These are phyloP conservation scores for Helicoverpa armigera DNA, from an alignment of 1,140 invertebrate genomes.

Conservation along the genomic window DNA sequence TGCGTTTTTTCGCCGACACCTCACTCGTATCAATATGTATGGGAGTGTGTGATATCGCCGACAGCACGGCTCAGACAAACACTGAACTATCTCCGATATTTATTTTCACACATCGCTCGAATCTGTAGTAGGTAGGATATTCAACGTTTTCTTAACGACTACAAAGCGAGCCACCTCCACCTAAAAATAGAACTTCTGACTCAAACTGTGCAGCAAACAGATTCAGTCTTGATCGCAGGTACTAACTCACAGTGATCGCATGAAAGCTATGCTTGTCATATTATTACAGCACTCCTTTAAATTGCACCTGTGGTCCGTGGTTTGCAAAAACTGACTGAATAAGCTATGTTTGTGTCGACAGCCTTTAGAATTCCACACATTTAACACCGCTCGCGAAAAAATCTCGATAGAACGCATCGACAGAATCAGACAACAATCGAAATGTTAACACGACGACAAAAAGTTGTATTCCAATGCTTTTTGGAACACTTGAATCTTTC, in stretches of 20 bases:
- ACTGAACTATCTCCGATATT: conserved; percentile 26
- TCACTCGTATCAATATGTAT: conserved; percentile 82
- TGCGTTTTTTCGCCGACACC: conserved; percentile 81
- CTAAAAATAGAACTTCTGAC: conserved; percentile 13
- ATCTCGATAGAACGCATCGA: conserved; percentile 62
- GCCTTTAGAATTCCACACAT: conserved; percentile 66
- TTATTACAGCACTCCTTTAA: conserved; percentile 1
- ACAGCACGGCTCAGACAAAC: conserved; percentile 46
- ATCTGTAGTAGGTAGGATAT: not conserved
- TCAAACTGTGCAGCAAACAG: too few relatives aligned
- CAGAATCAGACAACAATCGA: conserved; percentile 76
- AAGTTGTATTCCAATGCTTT: conserved; percentile 53
- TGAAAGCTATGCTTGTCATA: not conserved
- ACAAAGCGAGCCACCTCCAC: not conserved
- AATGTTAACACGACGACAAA: conserved; percentile 76
- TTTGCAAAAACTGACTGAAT: conserved; percentile 35
- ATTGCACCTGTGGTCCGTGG: conserved; percentile 26
- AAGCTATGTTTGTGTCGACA: conserved; percentile 60
- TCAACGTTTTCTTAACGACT: conserved; percentile 1
- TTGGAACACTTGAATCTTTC: conserved; percentile 37
- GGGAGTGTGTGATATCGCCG: conserved; percentile 65
- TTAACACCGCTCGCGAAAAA: conserved; percentile 70
- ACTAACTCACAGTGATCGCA: not conserved
- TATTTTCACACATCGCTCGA: conserved; percentile 38
- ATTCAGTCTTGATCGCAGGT: not conserved